Evolutionary conservation across 1,140 invertebrate species (phyloP), one percentile per base, ranked within the genome.

Genomic region (Atta cephalotes): DNA sequence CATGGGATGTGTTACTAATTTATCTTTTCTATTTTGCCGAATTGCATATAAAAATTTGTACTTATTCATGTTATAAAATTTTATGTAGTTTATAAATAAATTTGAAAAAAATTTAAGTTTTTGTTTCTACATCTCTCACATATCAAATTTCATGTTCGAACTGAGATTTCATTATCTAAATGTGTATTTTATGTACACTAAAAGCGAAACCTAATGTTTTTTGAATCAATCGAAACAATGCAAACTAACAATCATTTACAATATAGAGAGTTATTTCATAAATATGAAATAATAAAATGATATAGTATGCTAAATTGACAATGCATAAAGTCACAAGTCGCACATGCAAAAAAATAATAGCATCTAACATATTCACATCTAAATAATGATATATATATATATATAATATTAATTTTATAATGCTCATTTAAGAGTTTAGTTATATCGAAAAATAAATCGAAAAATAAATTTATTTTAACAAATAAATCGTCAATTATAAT

Each of bases 41-140:
- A 65, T 21, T 14, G 10, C 14, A 66, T 79, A 49, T 9, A 14
- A 21, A 79, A 39, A 62, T n/a, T 3, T 25, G 9, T 51, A 49
- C 6, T 31, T 51, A 66, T 9, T 63, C 21, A 9, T 35, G 12
- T 65, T 31, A 39, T 18, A 35, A 21, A 39, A 45, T 60, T 35
- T 39, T 6, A 56, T 70, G 16, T 35, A 80, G 18, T 70, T 68
- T 66, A 35, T 35, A 14, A 70, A 53, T 56, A 56, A 58, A 81
- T 25, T 66, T 12, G 5, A 14, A 63, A 21, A 21, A 9, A 66
- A 79, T 51, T 56, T 45, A 21, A 56, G 16, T 28, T 51, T 65
- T 65, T n/a, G 18, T 12, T 79, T 28, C 25, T 31, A 18, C 6
- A 49, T 51, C 18, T 39, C 18, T 70, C 18, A 10, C 31, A 45